Conservation (phyloP, 2,888 invertebrate genomes). For the Epinotia bilunana region DNA sequence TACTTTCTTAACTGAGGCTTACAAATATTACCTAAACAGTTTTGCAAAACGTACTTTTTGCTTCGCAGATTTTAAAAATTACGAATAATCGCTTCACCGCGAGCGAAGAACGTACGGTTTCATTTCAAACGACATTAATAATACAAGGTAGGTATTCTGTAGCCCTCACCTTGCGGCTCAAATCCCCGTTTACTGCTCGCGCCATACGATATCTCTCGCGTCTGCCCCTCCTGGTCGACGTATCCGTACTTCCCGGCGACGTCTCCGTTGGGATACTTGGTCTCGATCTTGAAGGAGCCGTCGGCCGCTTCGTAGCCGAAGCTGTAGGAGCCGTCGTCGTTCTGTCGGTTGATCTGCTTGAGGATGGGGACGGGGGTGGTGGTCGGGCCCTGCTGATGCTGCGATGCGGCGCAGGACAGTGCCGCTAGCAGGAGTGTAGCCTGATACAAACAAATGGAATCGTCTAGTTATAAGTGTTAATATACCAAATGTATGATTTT, state of each 20-base stretch:
- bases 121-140: too few species aligned
- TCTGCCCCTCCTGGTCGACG: slow-evolving; percentile 89
- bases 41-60: background rate
- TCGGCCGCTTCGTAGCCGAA: slow-evolving; percentile 95
- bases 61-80: background rate
- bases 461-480: too few species aligned
- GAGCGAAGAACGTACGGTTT: too few species aligned
- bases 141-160: background rate
- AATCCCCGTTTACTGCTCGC: slow-evolving; percentile 92
- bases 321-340: slow-evolving; percentile 94
- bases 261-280: slow-evolving; percentile 92
- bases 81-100: too few species aligned
- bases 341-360: slow-evolving; percentile 93
- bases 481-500: too few species aligned
- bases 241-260: slow-evolving; percentile 96
- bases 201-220: slow-evolving; percentile 93
- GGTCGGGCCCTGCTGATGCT: slow-evolving; percentile 73
- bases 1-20: slow-evolving; percentile 8
- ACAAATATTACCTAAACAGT: slow-evolving; percentile 33
- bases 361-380: slow-evolving; percentile 92
- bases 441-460: slow-evolving; percentile 44
- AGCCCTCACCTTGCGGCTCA: slow-evolving; percentile 87
- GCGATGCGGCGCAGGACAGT: slow-evolving; percentile 75
- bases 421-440: slow-evolving; percentile 48
- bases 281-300: slow-evolving; percentile 94